phyloP scores from a whole-genome alignment of 92 coral and sea anemone genomes.

The Metridium senile region DNA sequence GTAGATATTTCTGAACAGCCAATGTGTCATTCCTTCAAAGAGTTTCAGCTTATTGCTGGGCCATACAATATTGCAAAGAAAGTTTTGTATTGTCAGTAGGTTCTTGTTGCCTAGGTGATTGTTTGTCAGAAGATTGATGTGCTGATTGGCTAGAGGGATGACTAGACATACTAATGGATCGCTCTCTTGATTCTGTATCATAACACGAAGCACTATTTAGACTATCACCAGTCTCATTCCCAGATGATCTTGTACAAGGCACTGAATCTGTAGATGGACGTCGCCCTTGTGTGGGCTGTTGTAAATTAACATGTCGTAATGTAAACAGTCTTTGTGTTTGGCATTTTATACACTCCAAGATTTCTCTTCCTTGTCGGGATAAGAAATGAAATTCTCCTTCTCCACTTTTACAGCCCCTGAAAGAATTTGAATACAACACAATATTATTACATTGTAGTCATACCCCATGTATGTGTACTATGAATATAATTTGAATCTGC shows the following conservation, averaged over 20 bases:
- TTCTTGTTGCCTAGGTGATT: slow-evolving; percentile 2
- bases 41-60: too few relatives aligned
- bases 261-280: slow-evolving; percentile 77
- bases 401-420: slow-evolving; percentile 83
- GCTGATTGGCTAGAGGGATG: slow-evolving; percentile 53
- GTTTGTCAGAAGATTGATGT: slow-evolving; percentile 10
- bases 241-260: slow-evolving; percentile 78
- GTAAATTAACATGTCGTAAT: slow-evolving; percentile 44
- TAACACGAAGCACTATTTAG: slow-evolving; percentile 67
- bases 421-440: background rate
- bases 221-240: slow-evolving; percentile 82
- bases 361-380: slow-evolving; percentile 93
- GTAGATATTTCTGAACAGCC: too few relatives aligned
- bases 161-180: slow-evolving; percentile 67
- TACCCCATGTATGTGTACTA: too few relatives aligned
- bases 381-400: slow-evolving; percentile 93
- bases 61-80: background rate
- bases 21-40: too few relatives aligned
- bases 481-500: too few relatives aligned
- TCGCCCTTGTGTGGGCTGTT: slow-evolving; percentile 18
- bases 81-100: background rate
- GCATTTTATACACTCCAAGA: slow-evolving; percentile 85
- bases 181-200: slow-evolving; percentile 60
- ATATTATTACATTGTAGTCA: background rate
- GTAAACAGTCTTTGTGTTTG: slow-evolving; percentile 89